A percentile compares a stretch with the other conserved stretches of the same genome.
Conservation (phyloP, 2,888 invertebrate genomes). For the Poecilus cupreus region DNA sequence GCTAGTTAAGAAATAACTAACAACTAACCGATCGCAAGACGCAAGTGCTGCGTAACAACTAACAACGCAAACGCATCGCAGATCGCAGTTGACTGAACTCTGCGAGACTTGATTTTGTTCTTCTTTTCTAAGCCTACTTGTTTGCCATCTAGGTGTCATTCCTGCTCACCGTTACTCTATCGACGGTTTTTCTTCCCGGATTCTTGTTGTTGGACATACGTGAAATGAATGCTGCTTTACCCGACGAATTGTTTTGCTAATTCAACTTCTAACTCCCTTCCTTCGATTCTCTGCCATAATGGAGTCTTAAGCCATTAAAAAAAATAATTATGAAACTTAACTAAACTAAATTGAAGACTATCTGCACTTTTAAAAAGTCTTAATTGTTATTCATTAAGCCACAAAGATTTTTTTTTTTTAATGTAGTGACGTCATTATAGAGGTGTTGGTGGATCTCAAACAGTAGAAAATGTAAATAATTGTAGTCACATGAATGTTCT, state of each 20-base stretch:
- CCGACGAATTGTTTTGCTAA: not conserved
- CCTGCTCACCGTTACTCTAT: slow-evolving; percentile 44
- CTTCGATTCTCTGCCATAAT: too few relatives aligned
- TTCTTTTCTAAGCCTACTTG: slow-evolving; percentile 38
- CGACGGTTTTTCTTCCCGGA: slow-evolving; percentile 40
- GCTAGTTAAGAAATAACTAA: slow-evolving; percentile 35
- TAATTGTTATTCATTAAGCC: too few relatives aligned
- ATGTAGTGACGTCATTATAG: too few relatives aligned
- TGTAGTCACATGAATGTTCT: too few relatives aligned
- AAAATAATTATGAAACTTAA: too few relatives aligned
- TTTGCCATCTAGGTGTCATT: slow-evolving; percentile 48
- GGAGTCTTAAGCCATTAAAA: too few relatives aligned
- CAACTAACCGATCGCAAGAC: not conserved
- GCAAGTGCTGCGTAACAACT: not conserved
- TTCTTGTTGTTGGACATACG: slow-evolving; percentile 16
- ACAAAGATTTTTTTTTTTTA: too few relatives aligned
- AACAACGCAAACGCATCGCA: slow-evolving; percentile 8
- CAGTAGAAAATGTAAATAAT: too few relatives aligned
- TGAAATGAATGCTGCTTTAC: slow-evolving; percentile 19
- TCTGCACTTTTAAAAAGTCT: too few relatives aligned
- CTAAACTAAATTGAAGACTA: too few relatives aligned
- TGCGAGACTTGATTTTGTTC: slow-evolving; percentile 45
- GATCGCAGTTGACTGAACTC: slow-evolving; percentile 48
- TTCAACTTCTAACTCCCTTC: too few relatives aligned
- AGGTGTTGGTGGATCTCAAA: too few relatives aligned